These are phyloP conservation scores for Frankliniella intonsa DNA, from an alignment of 2,888 invertebrate genomes.

Conservation along the genomic window DNA sequence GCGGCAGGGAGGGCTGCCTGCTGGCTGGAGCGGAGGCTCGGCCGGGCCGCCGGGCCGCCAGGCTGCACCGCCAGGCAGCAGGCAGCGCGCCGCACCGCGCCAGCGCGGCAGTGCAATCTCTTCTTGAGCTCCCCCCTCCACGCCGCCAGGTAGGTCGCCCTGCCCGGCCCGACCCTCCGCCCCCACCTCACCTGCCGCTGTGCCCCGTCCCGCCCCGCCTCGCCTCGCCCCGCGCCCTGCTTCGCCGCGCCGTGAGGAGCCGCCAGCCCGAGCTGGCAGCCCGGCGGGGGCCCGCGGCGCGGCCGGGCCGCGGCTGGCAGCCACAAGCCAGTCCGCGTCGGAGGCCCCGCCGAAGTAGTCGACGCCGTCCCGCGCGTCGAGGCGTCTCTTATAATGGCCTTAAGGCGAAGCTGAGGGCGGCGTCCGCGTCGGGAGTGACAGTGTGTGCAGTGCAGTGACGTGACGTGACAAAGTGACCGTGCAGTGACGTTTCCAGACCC, in stretches of 20 bases:
- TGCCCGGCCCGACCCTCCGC: background rate
- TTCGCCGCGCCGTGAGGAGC: background rate
- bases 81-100: no score
- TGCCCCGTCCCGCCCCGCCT: background rate
- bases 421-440: constrained; percentile 21
- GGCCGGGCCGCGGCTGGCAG: constrained; percentile 9
- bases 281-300: background rate
- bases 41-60: no score
- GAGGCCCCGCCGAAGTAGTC: constrained; percentile 3
- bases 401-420: background rate
- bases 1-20: no score
- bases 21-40: no score
- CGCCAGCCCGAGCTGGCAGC: background rate
- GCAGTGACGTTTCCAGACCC: background rate
- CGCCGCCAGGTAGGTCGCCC: background rate
- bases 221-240: background rate
- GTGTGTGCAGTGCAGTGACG: constrained; percentile 16
- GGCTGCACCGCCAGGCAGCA: no score
- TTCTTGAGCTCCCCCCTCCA: background rate
- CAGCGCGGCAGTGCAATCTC: no score
- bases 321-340: background rate
- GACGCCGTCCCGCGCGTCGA: background rate
- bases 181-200: background rate
- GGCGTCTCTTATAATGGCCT: background rate
- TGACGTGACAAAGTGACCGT: background rate